phyloP scores from a whole-genome alignment of 2,888 invertebrate species.

The Dascillus cervinus region DNA sequence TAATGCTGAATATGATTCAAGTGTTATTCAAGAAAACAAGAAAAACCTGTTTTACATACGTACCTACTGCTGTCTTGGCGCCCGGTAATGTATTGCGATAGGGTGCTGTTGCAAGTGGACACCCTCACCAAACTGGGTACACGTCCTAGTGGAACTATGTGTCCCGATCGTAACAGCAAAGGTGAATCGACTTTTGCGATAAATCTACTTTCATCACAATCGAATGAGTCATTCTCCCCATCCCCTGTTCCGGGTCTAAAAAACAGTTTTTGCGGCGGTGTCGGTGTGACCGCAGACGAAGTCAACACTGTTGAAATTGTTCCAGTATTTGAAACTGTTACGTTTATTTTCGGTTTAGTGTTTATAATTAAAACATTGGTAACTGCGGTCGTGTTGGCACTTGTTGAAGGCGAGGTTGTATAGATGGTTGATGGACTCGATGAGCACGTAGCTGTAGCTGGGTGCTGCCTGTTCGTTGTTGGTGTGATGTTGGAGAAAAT shows the following conservation, averaged over 20 bases:
- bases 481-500: too few species aligned
- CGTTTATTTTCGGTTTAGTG: too few species aligned
- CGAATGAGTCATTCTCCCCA: background rate
- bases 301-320: background rate
- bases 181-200: background rate
- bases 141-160: background rate
- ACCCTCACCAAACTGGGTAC: background rate
- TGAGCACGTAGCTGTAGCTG: too few species aligned
- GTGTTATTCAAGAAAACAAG: background rate
- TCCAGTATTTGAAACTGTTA: background rate
- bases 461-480: too few species aligned
- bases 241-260: background rate
- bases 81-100: background rate
- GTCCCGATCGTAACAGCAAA: background rate
- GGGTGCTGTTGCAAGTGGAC: background rate
- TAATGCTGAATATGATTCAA: background rate
- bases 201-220: background rate
- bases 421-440: too few species aligned
- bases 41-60: background rate
- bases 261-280: background rate
- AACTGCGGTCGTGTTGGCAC: too few species aligned
- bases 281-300: background rate
- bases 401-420: too few species aligned
- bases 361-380: too few species aligned
- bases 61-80: background rate